Evolutionary conservation across 2,888 invertebrate species (phyloP).

Genomic region (Gisinianus flammeolus): DNA sequence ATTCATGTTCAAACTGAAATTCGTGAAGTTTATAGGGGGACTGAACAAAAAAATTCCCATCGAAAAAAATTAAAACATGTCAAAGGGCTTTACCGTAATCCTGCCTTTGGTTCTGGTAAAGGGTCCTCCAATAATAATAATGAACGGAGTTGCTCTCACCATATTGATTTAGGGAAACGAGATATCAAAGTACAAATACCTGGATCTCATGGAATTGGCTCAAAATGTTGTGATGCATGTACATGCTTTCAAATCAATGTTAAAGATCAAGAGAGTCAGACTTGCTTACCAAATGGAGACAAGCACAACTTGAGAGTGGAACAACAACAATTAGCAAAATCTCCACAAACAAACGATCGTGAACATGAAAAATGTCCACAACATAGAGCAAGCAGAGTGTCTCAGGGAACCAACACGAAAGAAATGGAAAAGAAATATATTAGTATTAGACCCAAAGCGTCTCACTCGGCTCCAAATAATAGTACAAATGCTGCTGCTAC

Average conservation of each 20-base stretch:
- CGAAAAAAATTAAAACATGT: neutral
- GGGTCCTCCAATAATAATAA: neutral
- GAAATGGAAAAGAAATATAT: too few relatives aligned
- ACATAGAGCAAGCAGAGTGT: too few relatives aligned
- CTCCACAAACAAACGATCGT: neutral
- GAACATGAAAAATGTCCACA: too few relatives aligned
- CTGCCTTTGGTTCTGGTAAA: neutral
- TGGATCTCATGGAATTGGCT: neutral
- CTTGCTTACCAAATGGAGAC: too few relatives aligned
- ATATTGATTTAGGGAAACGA: neutral
- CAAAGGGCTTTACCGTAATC: neutral
- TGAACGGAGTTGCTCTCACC: neutral
- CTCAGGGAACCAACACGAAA: too few relatives aligned
- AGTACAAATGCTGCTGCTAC: too few relatives aligned
- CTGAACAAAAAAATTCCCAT: neutral
- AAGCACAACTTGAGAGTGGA: too few relatives aligned
- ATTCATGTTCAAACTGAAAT: neutral
- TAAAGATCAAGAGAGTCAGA: slow-evolving; percentile 30
- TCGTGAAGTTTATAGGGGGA: neutral
- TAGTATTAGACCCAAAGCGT: too few relatives aligned
- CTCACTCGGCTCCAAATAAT: too few relatives aligned
- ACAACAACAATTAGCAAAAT: too few relatives aligned
- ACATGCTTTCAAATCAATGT: slow-evolving; percentile 8
- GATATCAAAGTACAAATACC: neutral
- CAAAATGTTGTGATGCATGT: slow-evolving; percentile 28